phyloP scores from a whole-genome alignment of 1,140 invertebrate genomes.

The Drosophila parvula region DNA sequence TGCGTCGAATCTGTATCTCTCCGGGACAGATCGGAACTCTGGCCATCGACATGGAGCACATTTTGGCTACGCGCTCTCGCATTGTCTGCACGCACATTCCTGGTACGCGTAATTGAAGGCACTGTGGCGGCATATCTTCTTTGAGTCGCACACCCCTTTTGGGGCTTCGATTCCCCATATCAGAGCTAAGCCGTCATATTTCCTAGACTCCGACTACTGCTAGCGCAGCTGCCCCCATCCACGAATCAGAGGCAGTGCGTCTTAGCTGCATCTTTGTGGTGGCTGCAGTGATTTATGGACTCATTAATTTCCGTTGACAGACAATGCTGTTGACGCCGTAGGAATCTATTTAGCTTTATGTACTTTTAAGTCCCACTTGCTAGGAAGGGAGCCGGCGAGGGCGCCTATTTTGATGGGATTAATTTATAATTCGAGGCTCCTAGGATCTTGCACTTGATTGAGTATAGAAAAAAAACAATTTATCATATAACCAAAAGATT shows the following conservation, averaged over 20 bases:
- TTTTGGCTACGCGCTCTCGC: conserved; percentile 65
- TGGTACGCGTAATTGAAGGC: conserved; percentile 82
- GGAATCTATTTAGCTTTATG: conserved; percentile 82
- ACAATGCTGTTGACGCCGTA: conserved; percentile 83
- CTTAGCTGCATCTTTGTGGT: conserved; percentile 43
- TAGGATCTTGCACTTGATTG: conserved; percentile 19
- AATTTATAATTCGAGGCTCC: conserved; percentile 61
- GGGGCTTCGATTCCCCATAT: conserved; percentile 40
- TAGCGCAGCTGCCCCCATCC: not conserved
- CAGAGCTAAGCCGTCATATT: conserved; percentile 65
- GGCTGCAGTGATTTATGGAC: conserved; percentile 81
- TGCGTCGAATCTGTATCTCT: conserved; percentile 30
- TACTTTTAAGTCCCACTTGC: conserved; percentile 64
- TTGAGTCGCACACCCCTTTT: conserved; percentile 65
- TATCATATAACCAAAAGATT: too few species aligned
- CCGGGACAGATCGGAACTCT: conserved; percentile 27
- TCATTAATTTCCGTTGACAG: conserved; percentile 84
- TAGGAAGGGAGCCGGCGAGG: conserved; percentile 5
- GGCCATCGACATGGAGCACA: conserved; percentile 32
- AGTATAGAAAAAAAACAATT: not conserved
- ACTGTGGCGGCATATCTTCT: conserved; percentile 68
- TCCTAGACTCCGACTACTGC: conserved; percentile 33
- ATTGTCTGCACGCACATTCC: conserved; percentile 76
- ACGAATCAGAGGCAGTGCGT: conserved; percentile 27
- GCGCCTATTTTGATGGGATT: conserved; percentile 56